Base-by-base conservation (phyloP, 2,888 invertebrate genomes). In the Dinocampus coccinellae region DNA sequence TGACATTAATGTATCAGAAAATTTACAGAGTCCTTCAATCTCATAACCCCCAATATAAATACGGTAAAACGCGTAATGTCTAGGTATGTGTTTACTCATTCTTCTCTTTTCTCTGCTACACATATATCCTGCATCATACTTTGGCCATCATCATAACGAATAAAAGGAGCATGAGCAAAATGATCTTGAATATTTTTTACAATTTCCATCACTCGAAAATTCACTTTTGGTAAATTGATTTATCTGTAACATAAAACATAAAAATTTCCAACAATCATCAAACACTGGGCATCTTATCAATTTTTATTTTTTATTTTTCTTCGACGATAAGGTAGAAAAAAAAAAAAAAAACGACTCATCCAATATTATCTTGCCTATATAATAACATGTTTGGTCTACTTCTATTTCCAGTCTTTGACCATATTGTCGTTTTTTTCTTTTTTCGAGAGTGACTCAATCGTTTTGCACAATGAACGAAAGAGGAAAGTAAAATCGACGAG, bases 1-100 rank as follows among this genome's bases (percentile, higher is more conserved):
- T 87, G 87, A 76, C 83, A 81, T 76, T 78, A 83, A 83, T 83
- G 81, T 80, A 78, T 76, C 24, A 65, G 62, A 75, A 42, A 68
- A 58, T 26, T 29, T 34, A 79, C 79, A 76, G 78, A 83, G 79
- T 85, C 85, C 85, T 86, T 85, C 85, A 84, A 87, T 86, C 81
- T 84, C 77, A 75, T 78, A 55, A 58, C 57, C 53, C 67, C 64
- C 16, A 47, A 47, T 47, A 47, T 47, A 20, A 47, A 47, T 47
- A 47, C 39, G 6, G 36, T 36, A n/a, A 36, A 26, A n/a, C 55
- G 53, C 33, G 47, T n/a, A 7, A 47, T 47, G 47, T 7, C 16
- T 16, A 16, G 13, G 39, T 16, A n/a, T 39, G 16, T 47, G 6
- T 61, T 34, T 36, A 22, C 69, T 33, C 11, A 47, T 39, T 69